Evolutionary conservation across 2,888 invertebrate genomes (phyloP).

Genomic region (Cartodere bifasciata): DNA sequence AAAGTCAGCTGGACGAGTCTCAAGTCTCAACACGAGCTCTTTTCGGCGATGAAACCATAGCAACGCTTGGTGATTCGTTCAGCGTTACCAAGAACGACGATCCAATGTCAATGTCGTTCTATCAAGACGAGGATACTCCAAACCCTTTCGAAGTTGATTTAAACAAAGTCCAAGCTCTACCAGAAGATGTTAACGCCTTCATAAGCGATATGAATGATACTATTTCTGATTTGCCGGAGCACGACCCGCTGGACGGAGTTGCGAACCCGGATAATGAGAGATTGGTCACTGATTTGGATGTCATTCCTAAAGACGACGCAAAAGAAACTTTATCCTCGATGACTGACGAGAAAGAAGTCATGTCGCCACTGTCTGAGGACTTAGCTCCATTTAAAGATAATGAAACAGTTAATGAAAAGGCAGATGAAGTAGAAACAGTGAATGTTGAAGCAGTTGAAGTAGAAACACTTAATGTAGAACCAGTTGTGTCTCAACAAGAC

Average conservation of each 20-base stretch:
- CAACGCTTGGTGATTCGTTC: slow-evolving; percentile 21
- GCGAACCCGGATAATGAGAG: too few relatives aligned
- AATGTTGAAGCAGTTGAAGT: too few relatives aligned
- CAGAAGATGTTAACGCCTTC: slow-evolving; percentile 38
- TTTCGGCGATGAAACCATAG: slow-evolving; percentile 38
- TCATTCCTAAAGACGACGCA: too few relatives aligned
- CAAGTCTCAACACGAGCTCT: slow-evolving; percentile 38
- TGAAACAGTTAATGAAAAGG: too few relatives aligned
- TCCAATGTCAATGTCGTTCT: slow-evolving; percentile 54
- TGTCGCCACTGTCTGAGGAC: too few relatives aligned
- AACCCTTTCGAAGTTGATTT: slow-evolving; percentile 36
- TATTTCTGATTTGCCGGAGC: slow-evolving; percentile 26
- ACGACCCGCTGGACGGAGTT: slow-evolving; percentile 21
- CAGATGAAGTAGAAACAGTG: too few relatives aligned
- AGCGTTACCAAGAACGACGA: slow-evolving; percentile 39
- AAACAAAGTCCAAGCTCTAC: slow-evolving; percentile 45
- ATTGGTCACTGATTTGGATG: neutral
- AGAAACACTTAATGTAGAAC: too few relatives aligned
- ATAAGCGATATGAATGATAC: slow-evolving; percentile 20
- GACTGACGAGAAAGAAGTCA: too few relatives aligned
- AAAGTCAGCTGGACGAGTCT: slow-evolving; percentile 35
- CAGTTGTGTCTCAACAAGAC: too few relatives aligned
- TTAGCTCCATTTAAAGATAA: too few relatives aligned
- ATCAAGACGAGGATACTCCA: slow-evolving; percentile 43
- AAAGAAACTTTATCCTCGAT: too few relatives aligned